These are phyloP conservation scores for Pseudomyrmex flavicornis DNA, from an alignment of 1,140 invertebrate genomes.

Conservation along the genomic window DNA sequence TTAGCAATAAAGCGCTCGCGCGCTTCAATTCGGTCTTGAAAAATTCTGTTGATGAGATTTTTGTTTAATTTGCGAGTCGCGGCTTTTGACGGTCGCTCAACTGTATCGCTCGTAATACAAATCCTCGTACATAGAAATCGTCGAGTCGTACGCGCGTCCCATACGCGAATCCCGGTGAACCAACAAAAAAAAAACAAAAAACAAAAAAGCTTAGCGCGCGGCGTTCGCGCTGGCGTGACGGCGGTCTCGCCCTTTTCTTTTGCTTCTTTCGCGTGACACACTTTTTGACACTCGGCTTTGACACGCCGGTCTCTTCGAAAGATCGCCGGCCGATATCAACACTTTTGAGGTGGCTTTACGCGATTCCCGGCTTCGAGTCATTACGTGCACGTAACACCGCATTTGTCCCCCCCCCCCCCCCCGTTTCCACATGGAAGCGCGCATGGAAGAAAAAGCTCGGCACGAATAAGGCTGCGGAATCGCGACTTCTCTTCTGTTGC, in stretches of 20 bases:
- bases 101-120: background rate
- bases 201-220: no score
- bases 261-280: constrained; percentile 67
- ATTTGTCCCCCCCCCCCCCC: constrained; percentile 11
- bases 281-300: constrained; percentile 67
- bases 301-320: constrained; percentile 64
- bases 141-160: background rate
- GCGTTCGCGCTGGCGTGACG: constrained; percentile 46
- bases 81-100: background rate
- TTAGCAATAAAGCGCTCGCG: background rate
- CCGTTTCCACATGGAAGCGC: constrained; percentile 46
- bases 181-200: background rate
- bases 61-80: background rate
- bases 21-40: background rate
- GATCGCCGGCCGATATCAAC: constrained; percentile 69
- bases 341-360: constrained; percentile 46
- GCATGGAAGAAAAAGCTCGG: constrained; percentile 11
- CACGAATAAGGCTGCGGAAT: constrained; percentile 26
- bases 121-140: background rate
- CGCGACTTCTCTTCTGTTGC: constrained; percentile 3
- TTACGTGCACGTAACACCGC: constrained; percentile 67
- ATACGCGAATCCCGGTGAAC: constrained; percentile 13
- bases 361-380: constrained; percentile 22
- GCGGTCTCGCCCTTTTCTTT: constrained; percentile 42
- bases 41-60: background rate